Percentiles rank a stretch among this genome's conserved stretches.
These are phyloP conservation scores for Oostethus manadensis DNA, from an alignment of 2,113 vertebrate genomes.

Conservation along the genomic window DNA sequence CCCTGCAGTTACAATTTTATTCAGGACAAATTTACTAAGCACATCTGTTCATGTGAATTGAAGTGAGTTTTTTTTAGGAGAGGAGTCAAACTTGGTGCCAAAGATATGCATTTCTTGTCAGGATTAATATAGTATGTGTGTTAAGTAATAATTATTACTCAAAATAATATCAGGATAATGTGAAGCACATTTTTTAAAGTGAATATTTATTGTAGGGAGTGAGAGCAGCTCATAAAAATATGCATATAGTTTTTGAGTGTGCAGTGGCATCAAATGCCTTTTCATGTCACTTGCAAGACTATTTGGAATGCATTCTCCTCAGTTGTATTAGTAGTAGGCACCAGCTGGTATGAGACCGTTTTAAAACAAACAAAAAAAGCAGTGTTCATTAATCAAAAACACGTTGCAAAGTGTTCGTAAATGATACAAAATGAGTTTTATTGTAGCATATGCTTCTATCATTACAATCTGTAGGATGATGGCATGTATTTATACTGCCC, in stretches of 20 bases:
- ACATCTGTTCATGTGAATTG: slow-evolving; percentile 5
- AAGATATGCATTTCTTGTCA: neutral
- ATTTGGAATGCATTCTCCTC: neutral
- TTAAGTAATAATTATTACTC: neutral
- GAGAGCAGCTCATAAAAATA: neutral
- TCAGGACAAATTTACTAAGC: slow-evolving; percentile 47
- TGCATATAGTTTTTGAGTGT: neutral
- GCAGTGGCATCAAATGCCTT: neutral
- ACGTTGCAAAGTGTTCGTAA: slow-evolving; percentile 2
- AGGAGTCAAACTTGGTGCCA: neutral
- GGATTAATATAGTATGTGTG: too few relatives aligned
- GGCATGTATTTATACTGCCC: too few relatives aligned
- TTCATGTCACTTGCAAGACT: too few relatives aligned
- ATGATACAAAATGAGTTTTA: neutral
- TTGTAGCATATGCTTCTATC: slow-evolving; percentile 5
- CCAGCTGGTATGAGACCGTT: neutral
- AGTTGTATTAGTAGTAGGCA: neutral
- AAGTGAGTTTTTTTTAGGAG: slow-evolving; percentile 3
- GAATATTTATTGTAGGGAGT: slow-evolving; percentile 16
- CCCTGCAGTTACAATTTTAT: slow-evolving; percentile 39
- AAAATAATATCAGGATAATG: neutral
- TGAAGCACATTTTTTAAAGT: neutral
- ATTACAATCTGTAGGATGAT: neutral
- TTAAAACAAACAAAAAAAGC: too few relatives aligned
- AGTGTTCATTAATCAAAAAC: neutral